Base-by-base conservation (phyloP, 2,888 invertebrate species). In the Ornithoptera alexandrae region DNA sequence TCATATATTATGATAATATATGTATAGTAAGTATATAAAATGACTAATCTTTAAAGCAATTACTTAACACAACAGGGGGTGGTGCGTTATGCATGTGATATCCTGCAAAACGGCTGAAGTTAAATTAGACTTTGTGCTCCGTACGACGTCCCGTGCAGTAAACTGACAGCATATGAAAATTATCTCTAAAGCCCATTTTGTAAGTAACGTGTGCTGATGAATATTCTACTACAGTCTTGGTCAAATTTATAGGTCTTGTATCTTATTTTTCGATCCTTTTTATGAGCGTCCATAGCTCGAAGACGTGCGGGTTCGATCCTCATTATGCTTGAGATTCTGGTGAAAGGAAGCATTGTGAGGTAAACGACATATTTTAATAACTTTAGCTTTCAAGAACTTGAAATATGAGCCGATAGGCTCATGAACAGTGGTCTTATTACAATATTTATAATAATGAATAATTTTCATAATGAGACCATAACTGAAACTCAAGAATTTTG, bases 41-140 rank as follows among this genome's bases (percentile, higher is more conserved):
- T 50, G 15, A 50, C 15, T 17, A 50, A 50, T 50, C 50, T 17
- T 50, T 50, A 50, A 39, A 39, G 39, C 64, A 68, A 64, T 68
- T 57, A 65, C 61, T 65, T 30, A 61, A 58, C 58, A 69, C 65
- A 63, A 20, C 50, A 59, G 15, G 61, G 53, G 66, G 22, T n/a
- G 59, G 66, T 76, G 75, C 77, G 76, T 78, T 78, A 79, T 78
- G 80, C 81, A 81, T 79, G 79, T 79, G 79, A 77, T 78, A 75
- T 76, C 75, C 73, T 78, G 73, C 75, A 75, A 80, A 84, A 86
- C 81, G 83, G 81, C 75, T 71, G 74, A 85, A 88, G 84, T 88
- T 88, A 82, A 88, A 88, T 87, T 85, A 84, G 81, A 83, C 79
- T 79, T 75, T 71, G 77, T 72, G 71, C 72, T 73, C 64, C 71